Evolutionary conservation across 1,140 invertebrate species (phyloP).

Genomic region (Diuraphis noxia): DNA sequence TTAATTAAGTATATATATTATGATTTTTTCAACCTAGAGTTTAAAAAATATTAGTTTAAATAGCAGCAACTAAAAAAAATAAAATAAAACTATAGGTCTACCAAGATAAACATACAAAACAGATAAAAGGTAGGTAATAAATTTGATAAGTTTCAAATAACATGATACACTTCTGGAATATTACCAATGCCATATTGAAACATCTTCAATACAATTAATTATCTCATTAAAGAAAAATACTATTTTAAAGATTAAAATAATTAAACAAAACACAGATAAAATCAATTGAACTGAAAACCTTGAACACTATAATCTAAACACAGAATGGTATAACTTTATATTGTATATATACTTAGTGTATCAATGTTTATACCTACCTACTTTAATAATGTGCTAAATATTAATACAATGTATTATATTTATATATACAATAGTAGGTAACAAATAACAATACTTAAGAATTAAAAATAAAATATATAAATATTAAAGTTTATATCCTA

Average conservation of each 20-base stretch:
- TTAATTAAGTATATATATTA: neutral
- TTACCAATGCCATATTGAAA: neutral
- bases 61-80: neutral
- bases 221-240: neutral
- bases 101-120: neutral
- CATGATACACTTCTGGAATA: slow-evolving; percentile 7
- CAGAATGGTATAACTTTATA: neutral
- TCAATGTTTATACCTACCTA: neutral
- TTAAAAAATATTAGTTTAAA: slow-evolving; percentile 10
- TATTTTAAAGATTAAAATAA: slow-evolving; percentile 27
- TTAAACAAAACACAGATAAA: slow-evolving; percentile 32
- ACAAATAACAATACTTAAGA: neutral
- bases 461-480: neutral
- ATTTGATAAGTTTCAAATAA: neutral
- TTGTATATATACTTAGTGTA: neutral
- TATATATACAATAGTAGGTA: neutral
- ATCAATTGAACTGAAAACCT: slow-evolving; percentile 37
- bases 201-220: slow-evolving; percentile 16
- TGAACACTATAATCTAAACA: neutral
- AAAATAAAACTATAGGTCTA: neutral
- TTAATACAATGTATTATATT: neutral
- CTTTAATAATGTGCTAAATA: neutral
- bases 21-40: neutral
- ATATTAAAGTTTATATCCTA: neutral
- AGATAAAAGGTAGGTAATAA: neutral